phyloP scores from a whole-genome alignment of 1,140 invertebrate genomes.

The Pseudomyrmex pallidus region DNA sequence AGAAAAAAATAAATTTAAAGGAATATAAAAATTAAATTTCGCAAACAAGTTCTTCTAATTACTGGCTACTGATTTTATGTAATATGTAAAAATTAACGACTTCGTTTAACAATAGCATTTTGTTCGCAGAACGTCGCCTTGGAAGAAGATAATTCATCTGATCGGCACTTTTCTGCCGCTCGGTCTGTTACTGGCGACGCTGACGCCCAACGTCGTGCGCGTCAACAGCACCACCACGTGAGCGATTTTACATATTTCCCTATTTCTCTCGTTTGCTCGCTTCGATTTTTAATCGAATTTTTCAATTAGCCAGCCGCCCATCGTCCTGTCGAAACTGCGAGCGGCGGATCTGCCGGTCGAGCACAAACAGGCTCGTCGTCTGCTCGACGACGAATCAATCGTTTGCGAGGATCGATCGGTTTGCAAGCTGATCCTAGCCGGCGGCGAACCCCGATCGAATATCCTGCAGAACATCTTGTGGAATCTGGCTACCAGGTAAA shows the following conservation, averaged over 20 bases:
- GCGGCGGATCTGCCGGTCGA: conserved; percentile 77
- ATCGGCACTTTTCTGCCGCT: conserved; percentile 82
- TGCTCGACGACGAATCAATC: conserved; percentile 8
- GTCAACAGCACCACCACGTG: conserved; percentile 78
- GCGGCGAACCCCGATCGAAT: conserved; percentile 70
- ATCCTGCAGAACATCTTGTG: conserved; percentile 77
- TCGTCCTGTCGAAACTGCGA: conserved; percentile 78
- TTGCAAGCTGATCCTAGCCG: conserved; percentile 78
- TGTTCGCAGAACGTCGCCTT: conserved; percentile 75
- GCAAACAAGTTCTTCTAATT: too few relatives aligned
- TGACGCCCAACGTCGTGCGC: conserved; percentile 79
- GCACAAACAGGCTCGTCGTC: conserved; percentile 71
- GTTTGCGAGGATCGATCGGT: conserved; percentile 79
- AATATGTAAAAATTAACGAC: too few relatives aligned
- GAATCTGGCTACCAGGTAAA: conserved; percentile 78
- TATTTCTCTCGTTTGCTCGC: conserved; percentile 6
- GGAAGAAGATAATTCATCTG: conserved; percentile 82
- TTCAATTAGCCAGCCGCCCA: conserved; percentile 74
- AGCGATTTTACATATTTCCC: conserved; percentile 50
- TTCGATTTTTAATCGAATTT: conserved; percentile 10
- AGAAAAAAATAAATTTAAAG: too few relatives aligned
- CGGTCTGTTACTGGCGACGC: conserved; percentile 81
- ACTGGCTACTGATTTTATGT: too few relatives aligned
- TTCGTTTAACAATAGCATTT: background rate
- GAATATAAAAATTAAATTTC: too few relatives aligned